Base-by-base conservation (phyloP, 2,797 vertebrate species). In the Labeo calbasu region DNA sequence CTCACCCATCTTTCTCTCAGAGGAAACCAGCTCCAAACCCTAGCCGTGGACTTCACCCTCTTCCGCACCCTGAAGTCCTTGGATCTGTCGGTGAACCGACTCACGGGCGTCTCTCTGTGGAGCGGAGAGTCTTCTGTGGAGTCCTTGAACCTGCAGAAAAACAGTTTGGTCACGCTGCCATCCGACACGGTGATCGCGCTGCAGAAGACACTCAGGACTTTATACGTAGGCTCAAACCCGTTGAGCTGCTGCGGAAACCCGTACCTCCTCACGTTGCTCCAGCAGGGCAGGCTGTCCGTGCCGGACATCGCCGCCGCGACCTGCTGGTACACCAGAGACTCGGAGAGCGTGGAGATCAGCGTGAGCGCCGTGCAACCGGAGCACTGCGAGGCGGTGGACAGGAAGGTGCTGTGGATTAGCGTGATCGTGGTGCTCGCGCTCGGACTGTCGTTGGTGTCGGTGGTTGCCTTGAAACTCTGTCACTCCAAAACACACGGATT, bases 181-280 rank as follows among this genome's bases (percentile, higher is more conserved):
- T 86, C 91, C 85, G 93, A 92, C 65, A 95, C 95, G 32, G 94
- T 98, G 84, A 89, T 93, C 0, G 93, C 92, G 11, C 88, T 99
- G 91, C 94, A 97, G 87, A 93, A 85, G 81, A 96, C 96, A 0
- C 94, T 99, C 2, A 96, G 94, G 85, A 96, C 94, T 32, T 92
- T 99, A 50, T 97, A 97, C 90, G 91, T 99, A 78, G 92, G 95
- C 2, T 97, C 96, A 12, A 99, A 99, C 86, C 98, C 97, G 0
- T 95, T 99, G 17, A 95, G 86, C 87, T 99, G 98, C 94, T 99
- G 98, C 0, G 94, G 93, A 81, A 99, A 97, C 36, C 87, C 93
- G 14, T 95, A 93, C 92, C 94, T 98, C 32, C 93, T 96, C 0
- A 92, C 93, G 0, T 94, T 97, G 92, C 92, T 97, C 51, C 95